A percentile compares a stretch with the other conserved stretches of the same genome.
These are phyloP conservation scores for Discoglossus pictus DNA, from an alignment of 2,797 vertebrate genomes.

Conservation along the genomic window DNA sequence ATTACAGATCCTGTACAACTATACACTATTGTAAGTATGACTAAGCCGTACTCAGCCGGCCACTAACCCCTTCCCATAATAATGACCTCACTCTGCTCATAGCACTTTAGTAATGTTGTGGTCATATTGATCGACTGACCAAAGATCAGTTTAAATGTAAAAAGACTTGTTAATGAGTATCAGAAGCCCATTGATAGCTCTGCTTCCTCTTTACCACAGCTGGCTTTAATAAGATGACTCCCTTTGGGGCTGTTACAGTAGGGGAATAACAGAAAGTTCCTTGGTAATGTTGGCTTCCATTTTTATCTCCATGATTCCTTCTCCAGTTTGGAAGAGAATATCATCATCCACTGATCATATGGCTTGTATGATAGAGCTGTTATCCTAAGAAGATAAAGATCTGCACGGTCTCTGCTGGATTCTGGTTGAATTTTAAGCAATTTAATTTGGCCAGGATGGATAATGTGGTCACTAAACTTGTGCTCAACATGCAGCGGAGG, in stretches of 20 bases:
- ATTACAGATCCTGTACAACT: too few relatives aligned
- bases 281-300: background rate
- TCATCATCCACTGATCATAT: background rate
- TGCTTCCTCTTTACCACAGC: slow-evolving; percentile 2
- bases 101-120: slow-evolving; percentile 9
- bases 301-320: background rate
- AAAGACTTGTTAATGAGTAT: slow-evolving; percentile 37
- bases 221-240: background rate
- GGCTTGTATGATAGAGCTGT: background rate
- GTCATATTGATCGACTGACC: slow-evolving; percentile 24
- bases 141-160: slow-evolving; percentile 38
- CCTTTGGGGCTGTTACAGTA: background rate
- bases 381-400: background rate
- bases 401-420: too few relatives aligned
- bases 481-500: slow-evolving; percentile 22
- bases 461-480: slow-evolving; percentile 20
- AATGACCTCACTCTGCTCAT: background rate
- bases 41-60: too few relatives aligned
- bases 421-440: too few relatives aligned
- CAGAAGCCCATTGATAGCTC: slow-evolving; percentile 9
- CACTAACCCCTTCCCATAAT: background rate
- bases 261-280: too few relatives aligned
- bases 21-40: too few relatives aligned
- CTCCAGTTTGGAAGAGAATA: background rate
- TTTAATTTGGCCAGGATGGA: slow-evolving; percentile 1